Conservation (phyloP, 2,888 invertebrate species). For the Cantharis rufa region DNA sequence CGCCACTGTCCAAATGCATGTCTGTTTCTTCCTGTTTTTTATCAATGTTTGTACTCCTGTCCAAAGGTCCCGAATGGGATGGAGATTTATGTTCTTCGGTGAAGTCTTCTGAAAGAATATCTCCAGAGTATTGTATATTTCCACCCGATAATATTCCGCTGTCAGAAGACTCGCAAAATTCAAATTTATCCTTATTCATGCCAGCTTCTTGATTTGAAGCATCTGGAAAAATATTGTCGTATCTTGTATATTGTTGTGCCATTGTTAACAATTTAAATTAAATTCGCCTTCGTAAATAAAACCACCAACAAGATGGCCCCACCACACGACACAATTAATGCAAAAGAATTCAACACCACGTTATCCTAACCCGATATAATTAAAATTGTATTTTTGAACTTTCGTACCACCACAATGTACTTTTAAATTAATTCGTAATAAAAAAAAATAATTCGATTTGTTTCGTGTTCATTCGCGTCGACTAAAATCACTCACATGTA, state of each 20-base stretch:
- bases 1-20: constrained; percentile 71
- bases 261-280: constrained; percentile 2
- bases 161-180: constrained; percentile 45
- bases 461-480: constrained; percentile 28
- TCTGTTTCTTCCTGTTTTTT: not conserved
- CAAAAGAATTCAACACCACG: not conserved
- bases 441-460: constrained; percentile 19
- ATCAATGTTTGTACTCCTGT: not conserved
- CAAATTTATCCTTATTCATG: constrained; percentile 42
- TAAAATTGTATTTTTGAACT: not conserved
- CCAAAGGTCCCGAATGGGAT: constrained; percentile 27
- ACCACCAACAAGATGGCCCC: constrained; percentile 17
- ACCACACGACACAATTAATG: not conserved
- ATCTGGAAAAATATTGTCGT: constrained; percentile 44
- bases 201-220: constrained; percentile 40
- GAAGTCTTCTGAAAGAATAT: constrained; percentile 43
- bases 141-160: constrained; percentile 53
- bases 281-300: not conserved
- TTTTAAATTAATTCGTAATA: constrained; percentile 2
- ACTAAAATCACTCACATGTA: not conserved
- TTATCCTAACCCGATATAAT: not conserved
- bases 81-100: constrained; percentile 34
- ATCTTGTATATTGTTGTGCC: constrained; percentile 23
- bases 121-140: constrained; percentile 46
- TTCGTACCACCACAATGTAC: not conserved